phyloP scores from a whole-genome alignment of 2,888 invertebrate genomes.

The Papilio protenor region DNA sequence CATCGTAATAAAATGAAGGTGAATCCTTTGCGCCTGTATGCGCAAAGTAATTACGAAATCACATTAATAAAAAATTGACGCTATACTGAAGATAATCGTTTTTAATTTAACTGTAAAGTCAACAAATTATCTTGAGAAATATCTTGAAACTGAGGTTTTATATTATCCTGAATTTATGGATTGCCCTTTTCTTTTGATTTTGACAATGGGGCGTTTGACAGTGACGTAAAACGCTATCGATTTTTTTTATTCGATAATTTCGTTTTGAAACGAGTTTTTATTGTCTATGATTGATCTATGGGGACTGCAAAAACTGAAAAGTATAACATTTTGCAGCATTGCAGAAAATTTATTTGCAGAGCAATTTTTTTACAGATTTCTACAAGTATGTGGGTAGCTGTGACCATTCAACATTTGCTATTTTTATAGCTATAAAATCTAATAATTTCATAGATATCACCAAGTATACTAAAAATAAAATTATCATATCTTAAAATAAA shows the following conservation, averaged over 20 bases:
- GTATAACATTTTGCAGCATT: not conserved
- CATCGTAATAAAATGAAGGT: slow-evolving; percentile 56
- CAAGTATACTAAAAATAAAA: not conserved
- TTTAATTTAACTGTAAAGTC: not conserved
- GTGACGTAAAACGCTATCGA: not conserved
- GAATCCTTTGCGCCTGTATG: slow-evolving; percentile 35
- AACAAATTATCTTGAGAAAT: not conserved
- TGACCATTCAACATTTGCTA: not conserved
- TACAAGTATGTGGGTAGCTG: not conserved
- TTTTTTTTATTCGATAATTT: slow-evolving; percentile 9
- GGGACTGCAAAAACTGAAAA: not conserved
- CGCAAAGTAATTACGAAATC: slow-evolving; percentile 23
- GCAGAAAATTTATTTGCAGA: not conserved
- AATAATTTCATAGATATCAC: not conserved
- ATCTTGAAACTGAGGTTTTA: not conserved
- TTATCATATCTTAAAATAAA: not conserved
- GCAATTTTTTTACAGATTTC: not conserved
- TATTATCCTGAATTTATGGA: slow-evolving; percentile 3
- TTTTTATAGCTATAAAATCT: not conserved
- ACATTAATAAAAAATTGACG: slow-evolving; percentile 12
- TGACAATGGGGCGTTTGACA: slow-evolving; percentile 10
- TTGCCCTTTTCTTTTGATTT: slow-evolving; percentile 2
- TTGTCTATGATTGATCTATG: slow-evolving; percentile 1
- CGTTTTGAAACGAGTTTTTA: not conserved
- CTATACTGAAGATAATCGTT: not conserved